Conservation (phyloP, 2,888 invertebrate genomes). For the Campoplex capitator region DNA sequence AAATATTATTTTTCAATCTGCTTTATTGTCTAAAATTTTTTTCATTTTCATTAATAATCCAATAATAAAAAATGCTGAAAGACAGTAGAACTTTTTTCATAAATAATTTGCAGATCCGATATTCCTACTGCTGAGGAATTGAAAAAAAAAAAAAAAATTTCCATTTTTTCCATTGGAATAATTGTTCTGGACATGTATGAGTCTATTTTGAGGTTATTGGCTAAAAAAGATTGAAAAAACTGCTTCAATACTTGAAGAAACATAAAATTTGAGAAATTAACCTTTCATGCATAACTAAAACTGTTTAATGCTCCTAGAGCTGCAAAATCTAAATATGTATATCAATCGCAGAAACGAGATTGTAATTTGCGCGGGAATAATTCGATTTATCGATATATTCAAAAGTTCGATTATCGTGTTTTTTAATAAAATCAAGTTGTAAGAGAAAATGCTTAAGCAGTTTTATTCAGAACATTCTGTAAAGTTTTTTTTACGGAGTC, state of each 20-base stretch:
- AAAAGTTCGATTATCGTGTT: neutral
- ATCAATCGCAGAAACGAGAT: no score
- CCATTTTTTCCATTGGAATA: no score
- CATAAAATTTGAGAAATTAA: neutral
- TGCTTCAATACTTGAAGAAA: no score
- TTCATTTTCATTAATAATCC: neutral
- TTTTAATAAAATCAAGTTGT: neutral
- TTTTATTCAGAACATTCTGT: neutral
- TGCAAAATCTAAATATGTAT: neutral
- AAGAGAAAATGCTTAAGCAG: neutral
- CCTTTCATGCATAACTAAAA: neutral
- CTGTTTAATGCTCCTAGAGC: neutral
- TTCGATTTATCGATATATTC: slow-evolving; percentile 15
- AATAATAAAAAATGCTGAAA: no score
- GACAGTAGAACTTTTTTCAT: neutral
- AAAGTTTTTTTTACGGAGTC: neutral
- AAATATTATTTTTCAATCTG: no score
- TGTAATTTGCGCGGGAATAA: neutral
- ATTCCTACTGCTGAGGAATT: no score
- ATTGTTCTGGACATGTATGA: no score
- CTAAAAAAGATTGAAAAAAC: no score
- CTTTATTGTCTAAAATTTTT: neutral
- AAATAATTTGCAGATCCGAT: neutral
- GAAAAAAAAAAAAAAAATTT: no score
- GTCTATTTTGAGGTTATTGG: no score